Evolutionary conservation across 2,113 vertebrate genomes (phyloP), one percentile per base, ranked within the genome.

Genomic region (Coreoperca whiteheadi): DNA sequence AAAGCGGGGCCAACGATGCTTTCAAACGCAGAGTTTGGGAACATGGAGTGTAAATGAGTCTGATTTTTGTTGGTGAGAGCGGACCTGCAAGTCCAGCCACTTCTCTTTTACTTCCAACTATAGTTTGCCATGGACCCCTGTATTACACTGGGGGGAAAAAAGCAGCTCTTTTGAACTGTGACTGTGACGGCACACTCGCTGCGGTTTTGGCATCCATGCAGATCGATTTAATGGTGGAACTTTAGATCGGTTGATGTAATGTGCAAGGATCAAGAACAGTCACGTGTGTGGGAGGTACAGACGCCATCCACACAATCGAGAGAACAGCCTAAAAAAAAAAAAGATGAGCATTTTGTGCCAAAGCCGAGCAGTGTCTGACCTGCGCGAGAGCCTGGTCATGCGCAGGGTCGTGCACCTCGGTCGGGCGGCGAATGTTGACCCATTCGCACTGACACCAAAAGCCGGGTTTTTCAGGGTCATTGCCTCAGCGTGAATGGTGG

Each of bases 401-500:
- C 64, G 77, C 30, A 1, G 4, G 54, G n/a, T 30, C 15, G 18
- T 56, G 60, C 48, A 74, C 57, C 53, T 46, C 30, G 28, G 53
- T 12, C 16, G 3, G 20, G 53, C 10, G 51, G 43, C 9, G 30
- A 60, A 48, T 4, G 30, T 53, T 83, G 50, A 83, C 72, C 66
- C 15, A 6, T 54, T 76, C 39, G 8, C 67, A 54, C 43, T 16
- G 10, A 69, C 43, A 67, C 16, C 18, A 14, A 28, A 64, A 51
- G 15, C 8, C 18, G 51, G 8, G 16, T 32, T 63, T 51, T 69
- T 43, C 4, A 5, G 30, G 70, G 41, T 65, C 64, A 57, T 3
- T 30, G 37, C 51, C 43, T 77, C 41, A 37, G 60, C 37, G 54
- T 66, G 70, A 75, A 56, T 69, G 64, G 79, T n/a, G 56, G 39